These are phyloP conservation scores for Microctenopoma stevenorrisi DNA, from an alignment of 2,797 vertebrate species.

Conservation along the genomic window DNA sequence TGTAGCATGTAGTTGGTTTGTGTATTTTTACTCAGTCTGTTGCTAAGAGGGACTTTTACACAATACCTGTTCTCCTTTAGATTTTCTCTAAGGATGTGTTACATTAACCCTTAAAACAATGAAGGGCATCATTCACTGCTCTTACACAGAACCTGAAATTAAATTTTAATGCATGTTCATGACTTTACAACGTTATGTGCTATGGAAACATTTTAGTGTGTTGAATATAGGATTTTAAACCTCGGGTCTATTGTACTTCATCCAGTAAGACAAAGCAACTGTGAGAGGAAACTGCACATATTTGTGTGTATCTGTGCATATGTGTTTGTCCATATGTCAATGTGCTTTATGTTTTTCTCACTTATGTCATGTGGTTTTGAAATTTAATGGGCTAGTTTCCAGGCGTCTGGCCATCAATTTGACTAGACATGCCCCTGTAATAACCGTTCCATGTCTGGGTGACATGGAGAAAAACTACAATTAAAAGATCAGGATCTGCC, in stretches of 20 bases:
- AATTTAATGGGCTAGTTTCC: slow-evolving; percentile 57
- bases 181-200: slow-evolving; percentile 3
- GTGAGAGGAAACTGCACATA: neutral
- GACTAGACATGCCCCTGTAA: slow-evolving; percentile 34
- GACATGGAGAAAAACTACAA: slow-evolving; percentile 38
- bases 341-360: slow-evolving; percentile 49
- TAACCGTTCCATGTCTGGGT: slow-evolving; percentile 51
- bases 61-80: slow-evolving; percentile 13
- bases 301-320: slow-evolving; percentile 18
- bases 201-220: slow-evolving; percentile 25
- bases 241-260: neutral
- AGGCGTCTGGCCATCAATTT: slow-evolving; percentile 41
- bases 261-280: neutral
- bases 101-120: slow-evolving; percentile 4
- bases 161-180: slow-evolving; percentile 3
- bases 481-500: slow-evolving; percentile 37
- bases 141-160: neutral
- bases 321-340: slow-evolving; percentile 43
- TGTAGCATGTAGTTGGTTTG: slow-evolving; percentile 24
- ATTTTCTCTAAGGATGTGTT: neutral
- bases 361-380: slow-evolving; percentile 28
- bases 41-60: slow-evolving; percentile 23
- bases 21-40: slow-evolving; percentile 22
- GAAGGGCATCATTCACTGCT: slow-evolving; percentile 13
- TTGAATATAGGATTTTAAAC: slow-evolving; percentile 27